Base-by-base conservation (phyloP, 1,140 invertebrate genomes). In the Drosophila rufa region DNA sequence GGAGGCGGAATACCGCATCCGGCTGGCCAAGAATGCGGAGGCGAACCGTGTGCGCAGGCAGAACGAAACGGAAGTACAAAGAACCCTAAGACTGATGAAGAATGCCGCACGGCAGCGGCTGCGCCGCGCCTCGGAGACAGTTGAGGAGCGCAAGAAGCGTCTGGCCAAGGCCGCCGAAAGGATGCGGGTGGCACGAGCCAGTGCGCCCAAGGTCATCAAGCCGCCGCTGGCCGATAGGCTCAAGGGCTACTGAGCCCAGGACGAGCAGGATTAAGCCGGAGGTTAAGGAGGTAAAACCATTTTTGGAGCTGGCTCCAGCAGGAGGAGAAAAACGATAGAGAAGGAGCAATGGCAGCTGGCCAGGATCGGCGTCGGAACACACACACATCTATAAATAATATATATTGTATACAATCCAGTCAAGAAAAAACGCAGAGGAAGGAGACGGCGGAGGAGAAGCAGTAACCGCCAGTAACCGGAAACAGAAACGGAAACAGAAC, bases 91-190 rank as follows among this genome's bases (percentile, higher is more conserved):
- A 93, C 92, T 93, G 92, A 93, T 93, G 91, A 92, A 93, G 80
- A 93, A 93, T 57, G 92, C 92, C 38, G 92, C 92, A 48, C 60
- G 92, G 9, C 92, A 93, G 77, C 77, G 92, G 53, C 68, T 93
- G 79, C 79, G 92, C 33, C 79, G 92, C 25, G 92, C 92, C 65
- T 92, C 87, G 51, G 94, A 94, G 75, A 92, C 94, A 3, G 75
- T 92, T 8, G 93, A 94, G 38, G 93, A 94, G 77, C 92, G 94
- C 60, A 93, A 93, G 33, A 85, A 90, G 42, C 92, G 94, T n/a
- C 75, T 94, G 48, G 94, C 94, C 9, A 92, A 92, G 59, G 89
- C 92, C 4, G 92, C 92, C 5, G 92, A 92, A 43, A 51, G 92
- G 42, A 92, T 92, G 92, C 90, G 92, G 15, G 66, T 84, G 27